Percentiles rank a stretch among this genome's conserved stretches.
Conservation (phyloP, 2,888 invertebrate genomes). For the Drosophila barbarae region DNA sequence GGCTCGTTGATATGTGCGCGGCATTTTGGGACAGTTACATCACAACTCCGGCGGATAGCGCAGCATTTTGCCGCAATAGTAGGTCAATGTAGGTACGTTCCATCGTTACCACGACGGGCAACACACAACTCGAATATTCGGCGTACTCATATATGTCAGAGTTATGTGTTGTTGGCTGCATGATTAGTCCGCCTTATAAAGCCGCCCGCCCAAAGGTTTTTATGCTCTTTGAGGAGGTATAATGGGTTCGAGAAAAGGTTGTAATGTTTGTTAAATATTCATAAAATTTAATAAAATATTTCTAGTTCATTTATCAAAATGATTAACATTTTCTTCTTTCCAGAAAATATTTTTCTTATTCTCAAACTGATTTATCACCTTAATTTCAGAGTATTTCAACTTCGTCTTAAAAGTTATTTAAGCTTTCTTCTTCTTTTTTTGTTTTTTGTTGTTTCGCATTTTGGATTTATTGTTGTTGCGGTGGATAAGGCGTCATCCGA, state of each 20-base stretch:
- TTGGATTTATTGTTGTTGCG: neutral
- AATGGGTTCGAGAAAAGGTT: neutral
- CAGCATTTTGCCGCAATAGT: constrained; percentile 65
- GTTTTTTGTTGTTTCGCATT: neutral
- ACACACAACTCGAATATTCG: constrained; percentile 15
- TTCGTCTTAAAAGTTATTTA: neutral
- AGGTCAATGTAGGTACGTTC: constrained; percentile 68
- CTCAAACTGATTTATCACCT: neutral
- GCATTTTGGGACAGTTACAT: constrained; percentile 75
- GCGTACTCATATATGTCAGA: constrained; percentile 16
- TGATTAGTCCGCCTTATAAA: constrained; percentile 57
- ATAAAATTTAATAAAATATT: neutral
- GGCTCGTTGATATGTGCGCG: constrained; percentile 73
- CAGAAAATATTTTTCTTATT: too few relatives aligned
- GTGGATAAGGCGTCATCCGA: constrained; percentile 37
- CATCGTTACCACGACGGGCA: constrained; percentile 20
- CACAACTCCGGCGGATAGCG: constrained; percentile 52
- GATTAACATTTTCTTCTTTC: too few relatives aligned
- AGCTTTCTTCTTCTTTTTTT: neutral
- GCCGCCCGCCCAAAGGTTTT: constrained; percentile 26
- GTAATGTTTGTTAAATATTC: neutral
- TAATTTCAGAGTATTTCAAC: neutral
- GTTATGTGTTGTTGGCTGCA: constrained; percentile 29
- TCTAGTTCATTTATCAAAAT: neutral
- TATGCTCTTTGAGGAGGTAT: neutral